Evolutionary conservation across 2,113 vertebrate genomes (phyloP), one percentile per base, ranked within the genome.

Genomic region (Brachyistius frenatus): DNA sequence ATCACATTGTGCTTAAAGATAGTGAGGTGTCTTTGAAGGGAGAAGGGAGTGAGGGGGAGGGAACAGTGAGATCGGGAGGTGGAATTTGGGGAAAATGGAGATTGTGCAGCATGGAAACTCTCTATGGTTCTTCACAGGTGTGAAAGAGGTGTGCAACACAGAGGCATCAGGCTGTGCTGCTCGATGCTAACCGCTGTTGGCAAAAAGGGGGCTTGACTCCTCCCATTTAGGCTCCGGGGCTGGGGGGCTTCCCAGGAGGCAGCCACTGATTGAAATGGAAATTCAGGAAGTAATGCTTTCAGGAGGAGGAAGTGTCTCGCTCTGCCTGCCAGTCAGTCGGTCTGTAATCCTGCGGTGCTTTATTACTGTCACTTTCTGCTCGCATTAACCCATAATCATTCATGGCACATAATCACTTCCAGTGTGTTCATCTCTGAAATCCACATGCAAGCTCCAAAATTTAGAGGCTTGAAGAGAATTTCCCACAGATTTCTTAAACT

Each of bases 231-330:
- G 67, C 67, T 80, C 80, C 31, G 56, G 79, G 76, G 66, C 78
- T 14, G 37, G 69, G 23, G 78, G 78, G 78, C 58, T 63, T 81
- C 88, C 87, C 87, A 86, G 77, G 85, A 76, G 79, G 72, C 76
- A 39, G 55, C 62, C 30, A 66, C 66, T 88, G 91, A 93, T 93
- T 93, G 91, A 94, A 93, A 92, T 94, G 89, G 88, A 93, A 94
- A 93, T 93, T 81, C 44, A 68, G 84, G 80, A 88, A 84, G 83
- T 81, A 75, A 79, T 49, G 72, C 71, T 85, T 92, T 92, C 73
- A 83, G 82, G 89, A 75, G 76, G 68, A 84, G 87, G 75, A 89
- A 83, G 77, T 58, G 68, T 88, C 72, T 88, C 7, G 10, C 47
- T 79, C 74, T 83, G 41, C 41, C 56, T 81, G 87, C 73, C 82